These are phyloP conservation scores for Polydrusus pterygomalis DNA, from an alignment of 2,888 invertebrate genomes.

Conservation along the genomic window DNA sequence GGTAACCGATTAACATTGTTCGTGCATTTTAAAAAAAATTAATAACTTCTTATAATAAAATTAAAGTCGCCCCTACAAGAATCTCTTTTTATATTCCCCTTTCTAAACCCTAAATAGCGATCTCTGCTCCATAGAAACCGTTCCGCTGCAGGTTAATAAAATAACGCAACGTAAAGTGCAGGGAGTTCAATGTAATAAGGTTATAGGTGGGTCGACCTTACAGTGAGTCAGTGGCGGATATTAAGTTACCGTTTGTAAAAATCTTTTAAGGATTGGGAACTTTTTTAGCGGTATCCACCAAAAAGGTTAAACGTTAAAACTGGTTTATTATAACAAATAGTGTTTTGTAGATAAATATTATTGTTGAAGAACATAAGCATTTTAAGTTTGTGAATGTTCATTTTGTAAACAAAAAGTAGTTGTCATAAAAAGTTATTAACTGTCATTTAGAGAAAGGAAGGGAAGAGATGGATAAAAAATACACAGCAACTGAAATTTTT, in stretches of 20 bases:
- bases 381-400: too few relatives aligned
- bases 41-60: not conserved
- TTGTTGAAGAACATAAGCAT: too few relatives aligned
- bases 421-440: too few relatives aligned
- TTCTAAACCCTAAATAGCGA: constrained; percentile 36
- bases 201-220: constrained; percentile 46
- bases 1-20: too few relatives aligned
- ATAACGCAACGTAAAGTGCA: constrained; percentile 51
- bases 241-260: constrained; percentile 17
- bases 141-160: constrained; percentile 42
- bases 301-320: too few relatives aligned
- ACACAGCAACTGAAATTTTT: too few relatives aligned
- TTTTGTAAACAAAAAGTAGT: too few relatives aligned
- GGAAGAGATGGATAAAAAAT: too few relatives aligned
- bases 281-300: not conserved
- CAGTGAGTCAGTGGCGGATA: constrained; percentile 42
- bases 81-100: constrained; percentile 37
- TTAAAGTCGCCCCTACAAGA: constrained; percentile 14
- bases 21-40: not conserved
- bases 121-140: constrained; percentile 38
- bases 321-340: too few relatives aligned
- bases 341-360: too few relatives aligned
- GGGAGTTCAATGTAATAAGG: constrained; percentile 53
- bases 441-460: too few relatives aligned
- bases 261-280: constrained; percentile 9